phyloP scores from a whole-genome alignment of 2,888 invertebrate species.

The Drosophila siamana region DNA sequence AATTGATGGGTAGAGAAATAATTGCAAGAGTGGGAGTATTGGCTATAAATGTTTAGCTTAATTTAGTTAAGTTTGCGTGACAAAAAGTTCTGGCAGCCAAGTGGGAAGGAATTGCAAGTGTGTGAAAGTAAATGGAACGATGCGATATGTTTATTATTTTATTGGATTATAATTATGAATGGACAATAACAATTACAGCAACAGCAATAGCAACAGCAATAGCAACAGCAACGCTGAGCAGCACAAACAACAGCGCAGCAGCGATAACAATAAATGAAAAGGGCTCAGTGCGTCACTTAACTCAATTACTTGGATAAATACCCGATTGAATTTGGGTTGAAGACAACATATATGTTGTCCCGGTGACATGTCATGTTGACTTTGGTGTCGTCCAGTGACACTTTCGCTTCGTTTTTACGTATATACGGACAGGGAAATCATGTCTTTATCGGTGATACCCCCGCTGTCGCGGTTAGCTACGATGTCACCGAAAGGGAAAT shows the following conservation, averaged over 20 bases:
- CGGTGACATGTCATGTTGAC: too few species aligned
- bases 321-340: too few species aligned
- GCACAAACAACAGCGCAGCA: too few species aligned
- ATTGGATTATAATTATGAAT: conserved; percentile 78
- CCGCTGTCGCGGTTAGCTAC: too few species aligned
- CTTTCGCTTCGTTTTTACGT: too few species aligned
- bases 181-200: conserved; percentile 42
- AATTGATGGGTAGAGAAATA: conserved; percentile 27
- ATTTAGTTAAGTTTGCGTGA: conserved; percentile 79
- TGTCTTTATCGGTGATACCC: too few species aligned
- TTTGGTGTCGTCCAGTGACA: too few species aligned
- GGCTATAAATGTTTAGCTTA: conserved; percentile 72
- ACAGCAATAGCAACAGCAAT: conserved; percentile 18
- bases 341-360: too few species aligned
- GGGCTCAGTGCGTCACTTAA: conserved; percentile 63
- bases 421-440: too few species aligned
- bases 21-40: conserved; percentile 39
- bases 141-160: conserved; percentile 79
- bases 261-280: conserved; percentile 23
- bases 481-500: too few species aligned
- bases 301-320: conserved; percentile 67
- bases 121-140: conserved; percentile 76
- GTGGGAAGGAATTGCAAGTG: conserved; percentile 53
- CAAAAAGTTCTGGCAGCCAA: conserved; percentile 54
- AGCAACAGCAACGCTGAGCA: too few species aligned